A percentile compares a stretch with the other conserved stretches of the same genome.
Conservation (phyloP, 2,888 invertebrate genomes). For the Zootermopsis nevadensis region DNA sequence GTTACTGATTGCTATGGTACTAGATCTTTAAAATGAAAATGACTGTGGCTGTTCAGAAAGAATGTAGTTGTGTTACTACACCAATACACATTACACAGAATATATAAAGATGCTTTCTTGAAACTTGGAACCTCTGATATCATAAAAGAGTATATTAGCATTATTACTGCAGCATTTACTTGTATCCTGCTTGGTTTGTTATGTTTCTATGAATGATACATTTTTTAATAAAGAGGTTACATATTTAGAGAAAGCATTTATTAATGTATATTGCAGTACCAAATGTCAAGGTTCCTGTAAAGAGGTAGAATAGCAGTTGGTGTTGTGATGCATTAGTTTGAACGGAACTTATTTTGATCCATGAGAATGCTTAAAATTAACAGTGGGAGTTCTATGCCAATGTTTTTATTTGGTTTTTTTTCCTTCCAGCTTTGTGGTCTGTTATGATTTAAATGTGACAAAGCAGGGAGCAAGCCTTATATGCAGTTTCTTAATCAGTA, state of each 20-base stretch:
- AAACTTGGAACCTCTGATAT: not conserved
- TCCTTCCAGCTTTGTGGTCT: not conserved
- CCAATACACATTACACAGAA: not conserved
- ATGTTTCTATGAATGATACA: not conserved
- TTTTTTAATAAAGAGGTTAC: not conserved
- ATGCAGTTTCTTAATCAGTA: not conserved
- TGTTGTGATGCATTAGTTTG: not conserved
- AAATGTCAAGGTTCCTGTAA: not conserved
- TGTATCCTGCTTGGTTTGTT: slow-evolving; percentile 7
- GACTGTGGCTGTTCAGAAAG: not conserved
- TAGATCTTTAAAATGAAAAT: not conserved
- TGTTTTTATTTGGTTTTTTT: not conserved
- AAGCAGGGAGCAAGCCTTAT: not conserved
- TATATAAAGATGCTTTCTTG: slow-evolving; percentile 12
- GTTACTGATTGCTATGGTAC: not conserved
- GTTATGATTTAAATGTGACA: not conserved
- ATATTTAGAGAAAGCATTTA: slow-evolving; percentile 6
- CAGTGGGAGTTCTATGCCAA: not conserved
- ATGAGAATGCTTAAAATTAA: not conserved
- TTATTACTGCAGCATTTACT: not conserved
- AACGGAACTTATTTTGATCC: not conserved
- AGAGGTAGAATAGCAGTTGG: not conserved
- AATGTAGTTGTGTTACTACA: not conserved
- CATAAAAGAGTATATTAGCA: not conserved
- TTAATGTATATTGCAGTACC: not conserved